Percentiles rank a stretch among this genome's conserved stretches.
These are phyloP conservation scores for Leucopsar rothschildi DNA, from an alignment of 2,113 vertebrate genomes.

Conservation along the genomic window DNA sequence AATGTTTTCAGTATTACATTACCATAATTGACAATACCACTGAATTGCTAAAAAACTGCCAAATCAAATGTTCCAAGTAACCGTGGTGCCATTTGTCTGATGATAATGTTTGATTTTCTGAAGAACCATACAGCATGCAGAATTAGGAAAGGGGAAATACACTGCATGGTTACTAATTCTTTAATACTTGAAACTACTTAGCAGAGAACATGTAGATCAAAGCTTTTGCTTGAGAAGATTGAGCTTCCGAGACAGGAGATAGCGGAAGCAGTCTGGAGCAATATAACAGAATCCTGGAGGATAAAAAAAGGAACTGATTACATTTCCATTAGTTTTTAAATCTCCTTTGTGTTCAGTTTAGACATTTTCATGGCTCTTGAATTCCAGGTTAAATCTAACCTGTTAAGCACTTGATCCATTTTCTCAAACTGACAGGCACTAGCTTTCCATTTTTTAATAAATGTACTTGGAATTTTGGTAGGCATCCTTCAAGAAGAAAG, in stretches of 20 bases:
- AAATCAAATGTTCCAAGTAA: constrained; percentile 33
- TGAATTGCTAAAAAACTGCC: neutral
- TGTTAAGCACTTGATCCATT: neutral
- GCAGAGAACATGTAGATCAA: constrained; percentile 31
- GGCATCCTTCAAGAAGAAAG: neutral
- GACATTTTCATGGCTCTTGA: neutral
- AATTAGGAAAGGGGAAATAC: neutral
- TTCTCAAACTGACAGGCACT: neutral
- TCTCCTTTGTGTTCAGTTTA: constrained; percentile 24
- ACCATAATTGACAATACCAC: neutral
- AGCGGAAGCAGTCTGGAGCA: neutral
- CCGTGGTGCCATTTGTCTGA: neutral
- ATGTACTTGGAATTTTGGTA: neutral
- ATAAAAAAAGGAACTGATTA: neutral
- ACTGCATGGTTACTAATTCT: constrained; percentile 31
- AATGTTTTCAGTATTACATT: neutral
- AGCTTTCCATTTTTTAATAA: constrained; percentile 18
- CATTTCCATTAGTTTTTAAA: constrained; percentile 34
- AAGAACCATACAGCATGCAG: neutral
- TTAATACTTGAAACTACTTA: constrained; percentile 41
- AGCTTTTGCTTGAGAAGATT: constrained; percentile 39
- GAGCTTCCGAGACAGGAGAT: neutral
- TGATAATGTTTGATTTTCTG: constrained; percentile 3
- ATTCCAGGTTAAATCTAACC: neutral
- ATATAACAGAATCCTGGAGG: neutral